Percentiles rank a stretch among this genome's conserved stretches.
These are phyloP conservation scores for Paedocypris micromegethes DNA, from an alignment of 2,797 vertebrate genomes.

Conservation along the genomic window DNA sequence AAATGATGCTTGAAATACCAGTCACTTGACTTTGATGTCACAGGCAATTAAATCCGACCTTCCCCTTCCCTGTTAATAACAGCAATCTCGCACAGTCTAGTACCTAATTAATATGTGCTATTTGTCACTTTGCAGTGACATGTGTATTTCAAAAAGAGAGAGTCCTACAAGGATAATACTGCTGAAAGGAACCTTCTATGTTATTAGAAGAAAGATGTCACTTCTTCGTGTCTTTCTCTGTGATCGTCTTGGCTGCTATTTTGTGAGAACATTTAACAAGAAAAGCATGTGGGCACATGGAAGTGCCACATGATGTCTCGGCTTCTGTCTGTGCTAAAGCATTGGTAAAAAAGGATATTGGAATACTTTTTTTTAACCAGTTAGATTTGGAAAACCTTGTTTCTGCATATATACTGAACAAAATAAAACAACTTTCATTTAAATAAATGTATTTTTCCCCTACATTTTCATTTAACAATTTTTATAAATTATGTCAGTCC, in stretches of 20 bases:
- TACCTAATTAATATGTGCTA: slow-evolving; percentile 99
- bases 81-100: slow-evolving; percentile 98
- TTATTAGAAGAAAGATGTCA: slow-evolving; percentile 74
- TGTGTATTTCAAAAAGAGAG: slow-evolving; percentile 87
- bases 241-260: slow-evolving; percentile 38
- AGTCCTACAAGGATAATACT: slow-evolving; percentile 54
- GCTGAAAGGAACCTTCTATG: slow-evolving; percentile 61
- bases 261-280: slow-evolving; percentile 35
- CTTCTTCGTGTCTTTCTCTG: slow-evolving; percentile 38
- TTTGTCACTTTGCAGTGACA: slow-evolving; percentile 99
- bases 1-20: slow-evolving; percentile 99
- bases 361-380: slow-evolving; percentile 7
- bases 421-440: too few relatives aligned
- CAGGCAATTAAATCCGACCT: slow-evolving; percentile 99
- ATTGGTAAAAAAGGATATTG: slow-evolving; percentile 9
- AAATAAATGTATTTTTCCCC: too few relatives aligned
- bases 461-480: too few relatives aligned
- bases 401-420: too few relatives aligned
- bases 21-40: slow-evolving; percentile 99
- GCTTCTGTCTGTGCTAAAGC: slow-evolving; percentile 8
- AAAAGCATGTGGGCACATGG: slow-evolving; percentile 5
- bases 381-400: neutral
- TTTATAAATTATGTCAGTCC: slow-evolving; percentile 8
- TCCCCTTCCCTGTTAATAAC: slow-evolving; percentile 98
- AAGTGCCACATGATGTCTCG: slow-evolving; percentile 28